Base-by-base conservation (phyloP, 2,888 invertebrate species). In the Siphonodentalium dalli region DNA sequence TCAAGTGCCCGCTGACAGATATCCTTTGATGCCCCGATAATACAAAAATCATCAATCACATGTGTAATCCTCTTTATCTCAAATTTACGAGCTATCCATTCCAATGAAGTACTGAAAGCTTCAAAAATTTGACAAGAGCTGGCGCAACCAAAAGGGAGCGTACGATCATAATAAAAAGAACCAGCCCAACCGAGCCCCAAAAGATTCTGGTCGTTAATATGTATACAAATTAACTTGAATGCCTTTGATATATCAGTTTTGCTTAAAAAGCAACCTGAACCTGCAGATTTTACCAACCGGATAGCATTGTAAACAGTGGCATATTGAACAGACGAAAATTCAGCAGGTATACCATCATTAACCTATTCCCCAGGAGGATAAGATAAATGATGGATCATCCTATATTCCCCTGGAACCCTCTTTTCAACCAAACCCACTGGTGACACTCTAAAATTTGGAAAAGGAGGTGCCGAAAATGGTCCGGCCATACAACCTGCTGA, bases 231-330 rank as follows among this genome's bases (percentile, higher is more conserved):
- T 6, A 44, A 2, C 7, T 45, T 15, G 38, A 37, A 51, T 9
- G 51, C 51, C 11, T 6, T 24, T 13, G 15, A 2, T 9, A 51
- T 24, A 29, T 53, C 40, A 11, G 40, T 53, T 33, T 53, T 61
- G 3, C 51, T 43, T 21, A 53, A n/a, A n/a, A 31, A 53, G 4
- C 15, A n/a, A 11, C 26, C 38, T 9, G 8, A 46, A 44, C 44
- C 37, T 11, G 24, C 7, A 8, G 13, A 18, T 24, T 28, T 37
- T 7, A 50, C 24, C 3, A 35, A 94, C 94, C 80, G 89, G 92
- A 29, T 95, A 95, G 77, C 89, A 91, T 4, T 90, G 92, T 0
- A 89, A 13, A 53, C 27, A 8, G 28, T 38, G 21, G 53, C 21
- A 35, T 53, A 47, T 7, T 23, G 21, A 4, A 53, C 53, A 3